A percentile compares a stretch with the other conserved stretches of the same genome.
Evolutionary conservation across 2,797 vertebrate genomes (phyloP).

Genomic region (Anniella stebbinsi): DNA sequence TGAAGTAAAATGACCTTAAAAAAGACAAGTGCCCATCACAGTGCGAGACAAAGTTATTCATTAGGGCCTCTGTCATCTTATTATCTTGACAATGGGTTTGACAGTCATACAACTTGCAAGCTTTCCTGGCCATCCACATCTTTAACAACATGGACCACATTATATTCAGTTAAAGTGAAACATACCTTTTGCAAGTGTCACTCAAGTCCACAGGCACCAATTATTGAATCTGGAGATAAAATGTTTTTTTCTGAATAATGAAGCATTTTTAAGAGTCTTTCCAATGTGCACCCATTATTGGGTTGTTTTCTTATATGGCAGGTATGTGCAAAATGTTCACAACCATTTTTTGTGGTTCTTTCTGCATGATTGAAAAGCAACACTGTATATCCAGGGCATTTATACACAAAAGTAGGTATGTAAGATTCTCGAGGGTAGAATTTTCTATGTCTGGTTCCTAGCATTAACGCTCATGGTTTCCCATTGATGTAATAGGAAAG

Average conservation of each 20-base stretch:
- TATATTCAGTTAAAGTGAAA: constrained; percentile 12
- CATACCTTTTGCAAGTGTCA: background rate
- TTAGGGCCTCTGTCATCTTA: constrained; percentile 20
- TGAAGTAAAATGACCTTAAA: constrained; percentile 33
- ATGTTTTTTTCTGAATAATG: background rate
- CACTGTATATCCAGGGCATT: background rate
- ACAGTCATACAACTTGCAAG: background rate
- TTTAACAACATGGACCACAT: background rate
- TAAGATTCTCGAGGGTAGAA: background rate
- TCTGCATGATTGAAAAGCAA: background rate
- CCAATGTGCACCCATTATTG: background rate
- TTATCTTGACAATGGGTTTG: constrained; percentile 21
- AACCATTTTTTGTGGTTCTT: background rate
- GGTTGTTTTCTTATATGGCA: background rate
- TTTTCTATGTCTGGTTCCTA: background rate
- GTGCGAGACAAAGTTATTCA: background rate
- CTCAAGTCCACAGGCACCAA: background rate
- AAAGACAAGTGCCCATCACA: background rate
- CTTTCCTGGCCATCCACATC: constrained; percentile 1
- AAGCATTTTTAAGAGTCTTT: background rate
- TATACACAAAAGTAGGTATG: background rate
- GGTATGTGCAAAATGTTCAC: background rate
- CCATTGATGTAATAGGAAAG: background rate
- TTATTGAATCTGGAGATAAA: background rate
- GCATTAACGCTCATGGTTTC: background rate